Evolutionary conservation across 2,888 invertebrate species (phyloP).

Genomic region (Hirtodrosophila trivittata): DNA sequence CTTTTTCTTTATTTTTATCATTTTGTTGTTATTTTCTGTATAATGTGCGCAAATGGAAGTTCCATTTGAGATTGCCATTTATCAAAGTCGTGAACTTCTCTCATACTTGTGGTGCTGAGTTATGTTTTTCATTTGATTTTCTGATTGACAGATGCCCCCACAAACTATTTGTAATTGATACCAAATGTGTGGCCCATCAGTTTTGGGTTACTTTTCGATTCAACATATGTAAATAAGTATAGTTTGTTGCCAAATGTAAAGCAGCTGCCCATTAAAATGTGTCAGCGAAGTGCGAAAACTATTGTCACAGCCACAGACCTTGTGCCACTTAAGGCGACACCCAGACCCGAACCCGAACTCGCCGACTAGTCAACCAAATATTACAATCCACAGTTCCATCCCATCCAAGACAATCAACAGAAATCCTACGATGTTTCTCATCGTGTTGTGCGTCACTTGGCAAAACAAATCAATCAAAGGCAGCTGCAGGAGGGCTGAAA

Average conservation of each 20-base stretch:
- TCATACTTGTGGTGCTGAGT: conserved; percentile 34
- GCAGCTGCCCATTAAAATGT: conserved; percentile 56
- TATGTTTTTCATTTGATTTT: conserved; percentile 68
- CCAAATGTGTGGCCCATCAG: conserved; percentile 49
- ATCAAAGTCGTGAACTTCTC: conserved; percentile 42
- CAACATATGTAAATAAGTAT: conserved; percentile 50
- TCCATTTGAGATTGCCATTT: conserved; percentile 63
- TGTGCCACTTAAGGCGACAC: conserved; percentile 43
- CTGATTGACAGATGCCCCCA: conserved; percentile 57
- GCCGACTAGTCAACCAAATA: not conserved
- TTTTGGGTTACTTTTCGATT: conserved; percentile 30
- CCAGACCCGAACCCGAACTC: not conserved
- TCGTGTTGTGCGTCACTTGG: conserved; percentile 66
- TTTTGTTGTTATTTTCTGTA: not conserved
- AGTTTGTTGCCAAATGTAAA: conserved; percentile 45
- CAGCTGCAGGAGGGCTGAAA: conserved; percentile 45
- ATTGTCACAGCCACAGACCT: conserved; percentile 31
- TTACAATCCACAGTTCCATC: conserved; percentile 5
- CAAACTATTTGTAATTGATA: conserved; percentile 53
- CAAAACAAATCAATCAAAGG: conserved; percentile 75
- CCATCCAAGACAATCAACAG: conserved; percentile 42
- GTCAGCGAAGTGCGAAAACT: conserved; percentile 45
- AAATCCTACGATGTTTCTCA: conserved; percentile 36
- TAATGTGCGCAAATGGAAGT: conserved; percentile 32
- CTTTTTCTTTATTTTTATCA: conserved; percentile 7